Evolutionary conservation across 2,113 vertebrate genomes (phyloP).

Genomic region (Mormoops blainvillei): DNA sequence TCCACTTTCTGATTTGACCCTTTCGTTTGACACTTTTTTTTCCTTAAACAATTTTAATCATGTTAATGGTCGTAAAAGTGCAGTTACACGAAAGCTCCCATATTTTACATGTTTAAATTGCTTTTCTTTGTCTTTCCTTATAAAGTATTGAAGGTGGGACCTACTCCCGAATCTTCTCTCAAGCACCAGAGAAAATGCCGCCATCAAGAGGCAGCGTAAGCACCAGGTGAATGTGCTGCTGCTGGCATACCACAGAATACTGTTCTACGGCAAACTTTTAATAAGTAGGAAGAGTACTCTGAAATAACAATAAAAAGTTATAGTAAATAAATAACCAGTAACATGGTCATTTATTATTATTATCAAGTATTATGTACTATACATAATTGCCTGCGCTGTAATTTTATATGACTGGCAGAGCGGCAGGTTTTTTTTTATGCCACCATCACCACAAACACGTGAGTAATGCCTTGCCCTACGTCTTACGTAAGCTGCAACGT

Average conservation of each 20-base stretch:
- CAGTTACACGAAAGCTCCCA: conserved; percentile 31
- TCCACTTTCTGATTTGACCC: background rate
- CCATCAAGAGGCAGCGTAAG: background rate
- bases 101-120: background rate
- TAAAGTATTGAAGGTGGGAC: conserved; percentile 78
- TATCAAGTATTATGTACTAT: background rate
- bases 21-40: background rate
- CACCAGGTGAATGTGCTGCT: background rate
- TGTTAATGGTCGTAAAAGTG: conserved; percentile 46
- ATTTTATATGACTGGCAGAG: background rate
- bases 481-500: background rate
- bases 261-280: background rate
- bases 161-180: conserved; percentile 93
- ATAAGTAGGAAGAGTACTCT: background rate
- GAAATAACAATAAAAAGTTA: too few relatives aligned
- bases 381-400: background rate
- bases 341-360: background rate
- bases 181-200: background rate
- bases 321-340: background rate
- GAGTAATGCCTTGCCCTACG: background rate
- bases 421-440: too few relatives aligned
- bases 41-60: background rate
- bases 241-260: background rate
- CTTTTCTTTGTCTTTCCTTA: conserved; percentile 36
- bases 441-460: too few relatives aligned